These are phyloP conservation scores for Tetranychus truncatus DNA, from an alignment of 2,888 invertebrate species.

Conservation along the genomic window DNA sequence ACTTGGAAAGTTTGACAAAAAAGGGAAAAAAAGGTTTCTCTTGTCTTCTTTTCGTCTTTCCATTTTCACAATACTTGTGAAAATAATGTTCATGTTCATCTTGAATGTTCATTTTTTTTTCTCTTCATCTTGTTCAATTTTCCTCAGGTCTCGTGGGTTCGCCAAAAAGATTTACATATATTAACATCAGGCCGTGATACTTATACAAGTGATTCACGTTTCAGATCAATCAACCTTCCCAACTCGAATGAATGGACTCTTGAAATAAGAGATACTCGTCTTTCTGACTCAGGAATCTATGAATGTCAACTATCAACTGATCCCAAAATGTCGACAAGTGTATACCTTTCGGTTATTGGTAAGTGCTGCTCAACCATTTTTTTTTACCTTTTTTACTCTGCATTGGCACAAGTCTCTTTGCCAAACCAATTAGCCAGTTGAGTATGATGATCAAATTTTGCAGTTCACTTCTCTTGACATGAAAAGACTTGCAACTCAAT, in stretches of 20 bases:
- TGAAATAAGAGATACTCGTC: constrained; percentile 81
- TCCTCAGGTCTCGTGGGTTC: constrained; percentile 68
- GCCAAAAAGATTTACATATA: constrained; percentile 81
- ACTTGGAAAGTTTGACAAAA: no score
- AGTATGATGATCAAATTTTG: no score
- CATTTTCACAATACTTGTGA: no score
- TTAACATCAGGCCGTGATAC: constrained; percentile 71
- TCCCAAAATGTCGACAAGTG: constrained; percentile 25
- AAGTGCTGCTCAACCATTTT: neutral
- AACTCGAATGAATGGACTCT: constrained; percentile 81
- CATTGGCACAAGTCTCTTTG: no score
- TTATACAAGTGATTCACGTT: constrained; percentile 65
- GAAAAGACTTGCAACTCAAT: no score
- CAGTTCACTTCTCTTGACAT: no score
- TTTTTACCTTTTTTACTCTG: no score
- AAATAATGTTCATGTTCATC: no score
- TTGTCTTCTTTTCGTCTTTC: no score
- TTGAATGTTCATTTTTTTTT: neutral
- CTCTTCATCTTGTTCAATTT: neutral
- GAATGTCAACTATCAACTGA: constrained; percentile 59
- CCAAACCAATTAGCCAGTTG: no score
- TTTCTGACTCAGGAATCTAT: constrained; percentile 77
- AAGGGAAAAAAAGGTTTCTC: no score
- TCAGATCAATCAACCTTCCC: constrained; percentile 53
- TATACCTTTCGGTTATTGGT: constrained; percentile 9